Base-by-base conservation (phyloP, 2,888 invertebrate genomes). In the Platycheirus albimanus region DNA sequence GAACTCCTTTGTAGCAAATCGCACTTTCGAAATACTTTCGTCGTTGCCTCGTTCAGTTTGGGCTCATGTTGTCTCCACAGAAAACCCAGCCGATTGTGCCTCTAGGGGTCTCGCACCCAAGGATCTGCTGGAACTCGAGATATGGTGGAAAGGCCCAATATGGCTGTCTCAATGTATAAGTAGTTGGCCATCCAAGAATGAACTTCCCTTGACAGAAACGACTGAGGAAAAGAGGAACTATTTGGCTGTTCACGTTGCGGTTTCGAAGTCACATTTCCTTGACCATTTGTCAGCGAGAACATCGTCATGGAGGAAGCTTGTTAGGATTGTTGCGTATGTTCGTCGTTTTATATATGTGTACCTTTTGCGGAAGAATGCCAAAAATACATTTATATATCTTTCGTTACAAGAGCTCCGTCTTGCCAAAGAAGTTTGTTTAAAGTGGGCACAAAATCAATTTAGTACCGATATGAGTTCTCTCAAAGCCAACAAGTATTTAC, bases 11-110 rank as follows among this genome's bases (percentile, higher is more conserved):
- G 56, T 74, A 19, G 30, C 56, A 2, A 74, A 74, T 33, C 49
- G 49, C 10, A 52, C 41, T 1, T 41, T 66, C 6, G 66, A 75
- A 43, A 61, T 67, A 5, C 10, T 75, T 15, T 58, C 58, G 2
- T 28, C 28, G 3, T 58, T 58, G 28, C 41, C 41, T 17, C 58
- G 17, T 36, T 24, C 38, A 7, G 30, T 20, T 24, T 49, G n/a
- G 61, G 41, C 38, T 20, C 51, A 43, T 51, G 61, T 43, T 0
- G 0, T 49, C 19, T 61, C 49, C 0, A 0, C 43, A 1, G 20
- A 47, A 8, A 69, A 69, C 11, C 64, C 41, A 3, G 54, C 63
- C 6, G 63, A 54, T 54, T 74, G 66, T 28, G 49, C 58, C 3
- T 75, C 51, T 0, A 20, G 36, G 19, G 61, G 51, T 49, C 43